phyloP scores from a whole-genome alignment of 2,113 vertebrate genomes.

The Lathamus discolor region DNA sequence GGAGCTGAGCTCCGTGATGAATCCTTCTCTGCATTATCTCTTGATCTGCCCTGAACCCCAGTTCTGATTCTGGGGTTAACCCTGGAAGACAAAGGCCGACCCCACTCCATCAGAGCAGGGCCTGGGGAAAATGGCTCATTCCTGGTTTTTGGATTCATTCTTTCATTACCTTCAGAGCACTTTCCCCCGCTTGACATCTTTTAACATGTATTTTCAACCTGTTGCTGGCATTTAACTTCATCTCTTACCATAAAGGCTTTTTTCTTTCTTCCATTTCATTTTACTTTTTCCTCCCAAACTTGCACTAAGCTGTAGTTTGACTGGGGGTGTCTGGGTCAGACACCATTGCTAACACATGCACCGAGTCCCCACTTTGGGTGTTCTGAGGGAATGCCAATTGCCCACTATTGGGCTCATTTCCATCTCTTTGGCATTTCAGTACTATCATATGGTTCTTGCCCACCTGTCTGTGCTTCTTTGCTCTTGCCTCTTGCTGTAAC shows the following conservation, averaged over 20 bases:
- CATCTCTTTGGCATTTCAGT: not conserved
- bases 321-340: not conserved
- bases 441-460: not conserved
- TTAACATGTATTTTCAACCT: not conserved
- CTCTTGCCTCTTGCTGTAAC: not conserved
- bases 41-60: not conserved
- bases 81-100: not conserved
- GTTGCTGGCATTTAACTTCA: not conserved
- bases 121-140: not conserved
- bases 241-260: not conserved
- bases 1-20: not conserved
- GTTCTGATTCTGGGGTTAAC: not conserved
- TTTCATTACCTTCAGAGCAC: slow-evolving; percentile 11
- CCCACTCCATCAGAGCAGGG: not conserved
- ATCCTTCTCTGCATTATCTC: not conserved
- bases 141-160: not conserved
- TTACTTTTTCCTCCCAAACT: not conserved
- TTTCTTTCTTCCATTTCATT: not conserved
- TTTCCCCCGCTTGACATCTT: not conserved
- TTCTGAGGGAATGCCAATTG: not conserved
- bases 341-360: not conserved
- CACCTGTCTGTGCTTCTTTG: not conserved
- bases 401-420: not conserved
- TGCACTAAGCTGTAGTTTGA: not conserved
- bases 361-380: accelerated